These are phyloP conservation scores for Ophioninae sp. DNA, from an alignment of 2,888 invertebrate species.

Conservation along the genomic window DNA sequence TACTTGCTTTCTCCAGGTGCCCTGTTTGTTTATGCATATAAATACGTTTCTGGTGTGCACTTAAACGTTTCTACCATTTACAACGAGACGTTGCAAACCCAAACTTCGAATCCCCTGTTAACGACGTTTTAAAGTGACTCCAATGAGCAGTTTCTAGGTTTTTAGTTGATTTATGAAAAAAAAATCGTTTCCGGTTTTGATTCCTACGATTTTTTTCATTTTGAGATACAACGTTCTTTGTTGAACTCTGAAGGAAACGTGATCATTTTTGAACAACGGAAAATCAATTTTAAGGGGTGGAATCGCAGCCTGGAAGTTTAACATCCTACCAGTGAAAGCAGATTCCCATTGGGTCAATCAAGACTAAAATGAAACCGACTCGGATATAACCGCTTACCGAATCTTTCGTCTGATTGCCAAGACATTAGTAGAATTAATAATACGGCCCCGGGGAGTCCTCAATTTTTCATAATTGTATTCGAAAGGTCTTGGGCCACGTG, in stretches of 20 bases:
- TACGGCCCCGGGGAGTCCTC: constrained; percentile 26
- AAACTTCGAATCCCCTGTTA: constrained; percentile 1
- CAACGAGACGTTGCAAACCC: not conserved
- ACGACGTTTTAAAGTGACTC: not conserved
- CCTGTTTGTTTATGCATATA: constrained; percentile 59
- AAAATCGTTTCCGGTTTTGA: too few relatives aligned
- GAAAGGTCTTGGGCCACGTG: constrained; percentile 28
- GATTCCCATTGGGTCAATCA: too few relatives aligned
- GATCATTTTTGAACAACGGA: too few relatives aligned
- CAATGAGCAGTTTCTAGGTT: not conserved
- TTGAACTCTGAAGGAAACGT: too few relatives aligned
- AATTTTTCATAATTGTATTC: constrained; percentile 54
- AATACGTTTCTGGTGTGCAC: constrained; percentile 22
- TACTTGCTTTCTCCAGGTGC: constrained; percentile 52
- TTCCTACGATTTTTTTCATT: too few relatives aligned
- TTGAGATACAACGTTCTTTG: too few relatives aligned
- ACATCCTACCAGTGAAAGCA: too few relatives aligned
- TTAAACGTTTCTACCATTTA: constrained; percentile 2
- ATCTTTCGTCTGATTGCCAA: constrained; percentile 27
- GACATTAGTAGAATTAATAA: constrained; percentile 53
- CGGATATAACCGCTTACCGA: not conserved
- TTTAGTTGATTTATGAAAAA: not conserved
- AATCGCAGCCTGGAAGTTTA: too few relatives aligned
- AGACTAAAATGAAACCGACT: not conserved
- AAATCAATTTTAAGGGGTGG: too few relatives aligned